A percentile compares a stretch with the other conserved stretches of the same genome.
Evolutionary conservation across 2,888 invertebrate species (phyloP).

Genomic region (Antitype chi): DNA sequence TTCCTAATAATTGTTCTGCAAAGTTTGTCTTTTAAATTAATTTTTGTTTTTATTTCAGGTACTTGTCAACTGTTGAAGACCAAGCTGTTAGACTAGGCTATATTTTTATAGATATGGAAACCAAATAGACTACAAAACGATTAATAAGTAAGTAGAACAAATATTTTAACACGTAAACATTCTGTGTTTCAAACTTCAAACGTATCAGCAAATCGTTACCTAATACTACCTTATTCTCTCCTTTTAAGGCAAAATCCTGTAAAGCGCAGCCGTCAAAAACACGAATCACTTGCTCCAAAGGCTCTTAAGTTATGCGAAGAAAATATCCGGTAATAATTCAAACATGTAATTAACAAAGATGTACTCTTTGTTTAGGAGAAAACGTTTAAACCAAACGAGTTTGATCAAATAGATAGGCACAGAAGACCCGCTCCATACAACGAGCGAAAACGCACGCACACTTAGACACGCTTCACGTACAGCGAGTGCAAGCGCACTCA

Average conservation of each 20-base stretch:
- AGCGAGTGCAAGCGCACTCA: not conserved
- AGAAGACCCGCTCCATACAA: not conserved
- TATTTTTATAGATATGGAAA: not conserved
- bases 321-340: slow-evolving; percentile 54
- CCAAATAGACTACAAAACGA: not conserved
- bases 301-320: slow-evolving; percentile 30
- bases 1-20: slow-evolving; percentile 20
- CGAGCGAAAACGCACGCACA: not conserved
- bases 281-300: slow-evolving; percentile 24
- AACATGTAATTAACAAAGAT: slow-evolving; percentile 55
- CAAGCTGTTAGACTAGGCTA: not conserved
- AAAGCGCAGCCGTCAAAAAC: slow-evolving; percentile 28
- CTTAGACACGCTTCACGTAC: not conserved
- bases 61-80: slow-evolving; percentile 3
- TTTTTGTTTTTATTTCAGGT: slow-evolving; percentile 49
- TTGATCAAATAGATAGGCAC: not conserved
- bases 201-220: slow-evolving; percentile 3
- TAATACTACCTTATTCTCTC: slow-evolving; percentile 9
- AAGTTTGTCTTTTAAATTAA: slow-evolving; percentile 10
- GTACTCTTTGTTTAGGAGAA: slow-evolving; percentile 49
- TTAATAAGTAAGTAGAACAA: not conserved
- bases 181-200: slow-evolving; percentile 13
- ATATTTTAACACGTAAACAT: not conserved
- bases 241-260: slow-evolving; percentile 15
- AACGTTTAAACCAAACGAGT: slow-evolving; percentile 32